Percentiles rank a stretch among this genome's conserved stretches.
These are phyloP conservation scores for Podilymbus podiceps DNA, from an alignment of 2,113 vertebrate species.

Conservation along the genomic window DNA sequence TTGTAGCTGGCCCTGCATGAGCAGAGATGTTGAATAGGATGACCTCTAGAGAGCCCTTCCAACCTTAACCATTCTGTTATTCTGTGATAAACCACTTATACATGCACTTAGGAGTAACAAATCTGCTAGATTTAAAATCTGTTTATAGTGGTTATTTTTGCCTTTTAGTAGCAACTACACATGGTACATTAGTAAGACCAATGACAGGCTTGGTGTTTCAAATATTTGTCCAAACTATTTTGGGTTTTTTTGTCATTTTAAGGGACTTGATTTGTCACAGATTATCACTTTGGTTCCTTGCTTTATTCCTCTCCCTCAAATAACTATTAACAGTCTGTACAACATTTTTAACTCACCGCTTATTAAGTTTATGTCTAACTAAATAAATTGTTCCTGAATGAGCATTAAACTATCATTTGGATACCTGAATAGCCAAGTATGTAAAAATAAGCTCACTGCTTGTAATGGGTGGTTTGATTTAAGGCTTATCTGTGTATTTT, in stretches of 20 bases:
- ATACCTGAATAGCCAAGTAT: background rate
- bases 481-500: background rate
- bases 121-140: background rate
- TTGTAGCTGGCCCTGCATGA: background rate
- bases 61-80: background rate
- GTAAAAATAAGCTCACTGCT: background rate
- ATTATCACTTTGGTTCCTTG: background rate
- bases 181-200: accelerated
- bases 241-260: background rate
- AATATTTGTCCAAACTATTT: background rate
- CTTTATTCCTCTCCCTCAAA: background rate
- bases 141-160: background rate
- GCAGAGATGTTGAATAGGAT: background rate
- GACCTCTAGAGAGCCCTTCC: background rate
- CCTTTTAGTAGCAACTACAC: background rate
- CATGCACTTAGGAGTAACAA: background rate
- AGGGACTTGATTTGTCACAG: background rate
- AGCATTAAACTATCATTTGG: background rate
- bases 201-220: background rate
- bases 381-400: background rate
- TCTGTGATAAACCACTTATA: background rate
- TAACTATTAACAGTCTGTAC: background rate
- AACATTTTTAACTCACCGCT: background rate
- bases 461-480: background rate
- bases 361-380: background rate